phyloP scores from a whole-genome alignment of 2,797 vertebrate genomes.

The Aldrovandia affinis region DNA sequence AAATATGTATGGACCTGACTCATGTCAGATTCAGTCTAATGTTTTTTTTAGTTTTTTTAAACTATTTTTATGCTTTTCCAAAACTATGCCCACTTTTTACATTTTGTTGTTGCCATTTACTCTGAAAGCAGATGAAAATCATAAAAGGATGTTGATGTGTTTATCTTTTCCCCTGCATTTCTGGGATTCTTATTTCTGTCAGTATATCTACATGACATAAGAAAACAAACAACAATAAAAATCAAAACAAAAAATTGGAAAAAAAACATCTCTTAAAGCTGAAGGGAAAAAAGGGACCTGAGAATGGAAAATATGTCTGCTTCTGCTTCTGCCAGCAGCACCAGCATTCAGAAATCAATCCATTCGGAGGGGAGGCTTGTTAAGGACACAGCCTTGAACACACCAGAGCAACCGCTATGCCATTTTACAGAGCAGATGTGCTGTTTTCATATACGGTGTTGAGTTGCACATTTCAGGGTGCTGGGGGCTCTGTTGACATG shows the following conservation, averaged over 20 bases:
- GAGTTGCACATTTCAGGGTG: neutral
- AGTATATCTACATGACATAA: neutral
- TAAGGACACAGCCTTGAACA: neutral
- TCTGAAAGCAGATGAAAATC: neutral
- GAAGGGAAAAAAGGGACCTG: neutral
- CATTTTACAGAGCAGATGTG: neutral
- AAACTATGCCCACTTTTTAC: neutral
- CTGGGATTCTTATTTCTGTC: neutral
- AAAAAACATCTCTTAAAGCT: neutral
- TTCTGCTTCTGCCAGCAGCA: neutral
- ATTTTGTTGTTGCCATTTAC: neutral
- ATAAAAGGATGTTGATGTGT: neutral
- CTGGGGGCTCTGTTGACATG: neutral
- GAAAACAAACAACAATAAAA: neutral
- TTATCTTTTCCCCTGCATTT: neutral
- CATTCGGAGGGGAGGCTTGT: neutral
- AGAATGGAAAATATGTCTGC: neutral
- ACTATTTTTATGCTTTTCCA: neutral
- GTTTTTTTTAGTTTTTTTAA: too few relatives aligned
- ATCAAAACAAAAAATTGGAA: neutral
- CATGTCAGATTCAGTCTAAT: neutral
- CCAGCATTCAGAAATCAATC: neutral
- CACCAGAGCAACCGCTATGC: neutral
- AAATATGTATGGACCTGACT: too few relatives aligned
- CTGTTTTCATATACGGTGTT: neutral